Base-by-base conservation (phyloP, 2,888 invertebrate genomes). In the Nowickia ferox region DNA sequence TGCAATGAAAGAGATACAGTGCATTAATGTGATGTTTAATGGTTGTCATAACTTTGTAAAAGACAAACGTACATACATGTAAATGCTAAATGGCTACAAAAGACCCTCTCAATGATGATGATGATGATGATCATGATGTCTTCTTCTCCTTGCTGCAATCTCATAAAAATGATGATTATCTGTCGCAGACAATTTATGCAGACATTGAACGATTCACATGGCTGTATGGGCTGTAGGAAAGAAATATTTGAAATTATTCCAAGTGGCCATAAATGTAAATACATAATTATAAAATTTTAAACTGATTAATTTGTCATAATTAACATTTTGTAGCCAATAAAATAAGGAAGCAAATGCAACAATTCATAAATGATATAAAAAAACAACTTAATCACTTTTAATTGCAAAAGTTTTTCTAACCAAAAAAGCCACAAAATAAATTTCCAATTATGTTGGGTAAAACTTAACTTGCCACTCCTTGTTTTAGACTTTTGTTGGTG, bases 331-430 rank as follows among this genome's bases (percentile, higher is more conserved):
- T 55, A 55, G 55, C 22, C 78, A 78, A 17, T 71, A n/a, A 51
- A 51, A 74, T 57, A 57, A 68, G 51, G n/a, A 66, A 66, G 59
- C 42, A 57, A 72, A 40, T 65, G 5, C 1, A 13, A 22, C 30
- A 40, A 57, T 72, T 74, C 42, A 9, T 5, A 74, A 61, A 38
- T 44, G 30, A 11, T 44, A 53, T 55, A 61, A 19, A 79, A 68
- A 68, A 53, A 82, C 75, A 82, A 40, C 63, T 76, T 82, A 76
- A 82, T 82, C 61, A 61, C 53, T 75, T 74, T 59, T 53, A 74
- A 80, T 40, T 17, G 22, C 10, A 59, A n/a, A 6, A 46, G 30
- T 42, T 69, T 55, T 55, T 19, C 10, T 38, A 19, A 0, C 19
- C 17, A 19, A 30, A 17, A 48, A 19, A 19, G 3, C 13, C n/a